phyloP scores from a whole-genome alignment of 2,888 invertebrate species.

The Ochlodes sylvanus region DNA sequence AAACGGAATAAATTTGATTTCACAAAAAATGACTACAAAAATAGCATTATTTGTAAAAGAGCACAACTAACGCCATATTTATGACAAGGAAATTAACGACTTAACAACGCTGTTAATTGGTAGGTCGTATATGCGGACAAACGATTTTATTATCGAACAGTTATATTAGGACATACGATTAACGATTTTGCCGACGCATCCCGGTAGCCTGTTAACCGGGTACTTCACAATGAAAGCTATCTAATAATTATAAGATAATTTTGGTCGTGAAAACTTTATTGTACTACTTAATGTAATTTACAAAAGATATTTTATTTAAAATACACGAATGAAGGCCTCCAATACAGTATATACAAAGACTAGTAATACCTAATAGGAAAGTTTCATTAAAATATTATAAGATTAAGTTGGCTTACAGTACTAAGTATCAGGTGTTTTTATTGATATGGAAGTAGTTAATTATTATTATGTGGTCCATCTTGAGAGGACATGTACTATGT shows the following conservation, averaged over 20 bases:
- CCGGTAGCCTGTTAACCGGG: constrained; percentile 8
- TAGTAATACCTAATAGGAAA: constrained; percentile 66
- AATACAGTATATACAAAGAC: constrained; percentile 68
- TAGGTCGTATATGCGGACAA: too few relatives aligned
- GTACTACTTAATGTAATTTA: constrained; percentile 47
- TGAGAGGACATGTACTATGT: too few relatives aligned
- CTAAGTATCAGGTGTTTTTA: constrained; percentile 24
- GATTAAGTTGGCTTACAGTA: constrained; percentile 49
- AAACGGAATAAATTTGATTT: too few relatives aligned
- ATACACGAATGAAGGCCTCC: constrained; percentile 79
- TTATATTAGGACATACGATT: background rate
- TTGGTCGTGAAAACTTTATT: constrained; percentile 71
- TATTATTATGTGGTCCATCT: background rate
- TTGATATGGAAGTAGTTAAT: constrained; percentile 6
- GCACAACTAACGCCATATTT: too few relatives aligned
- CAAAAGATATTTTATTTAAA: constrained; percentile 56
- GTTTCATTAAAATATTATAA: constrained; percentile 58
- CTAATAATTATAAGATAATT: constrained; percentile 53
- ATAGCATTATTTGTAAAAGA: too few relatives aligned
- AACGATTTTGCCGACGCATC: background rate
- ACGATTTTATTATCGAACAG: too few relatives aligned
- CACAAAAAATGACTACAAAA: too few relatives aligned
- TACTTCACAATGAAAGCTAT: constrained; percentile 20
- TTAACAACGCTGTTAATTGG: too few relatives aligned
- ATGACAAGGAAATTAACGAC: too few relatives aligned